Percentiles rank a stretch among this genome's conserved stretches.
Evolutionary conservation across 2,113 vertebrate species (phyloP).

Genomic region (Alces alces): DNA sequence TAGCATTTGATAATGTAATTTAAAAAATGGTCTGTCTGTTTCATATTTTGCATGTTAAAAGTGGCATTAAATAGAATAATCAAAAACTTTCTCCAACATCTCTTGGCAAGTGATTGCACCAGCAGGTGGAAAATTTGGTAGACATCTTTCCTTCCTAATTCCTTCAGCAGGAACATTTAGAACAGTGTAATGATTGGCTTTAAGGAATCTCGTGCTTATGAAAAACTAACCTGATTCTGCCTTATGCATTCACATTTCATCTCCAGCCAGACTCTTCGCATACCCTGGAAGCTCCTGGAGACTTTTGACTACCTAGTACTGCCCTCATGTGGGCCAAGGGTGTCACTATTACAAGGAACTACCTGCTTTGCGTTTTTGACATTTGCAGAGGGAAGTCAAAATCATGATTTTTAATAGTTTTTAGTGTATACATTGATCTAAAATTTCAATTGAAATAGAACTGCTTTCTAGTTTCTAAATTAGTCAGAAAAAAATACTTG

Average conservation of each 20-base stretch:
- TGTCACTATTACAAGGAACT: neutral
- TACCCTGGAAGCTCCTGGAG: neutral
- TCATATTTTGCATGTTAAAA: neutral
- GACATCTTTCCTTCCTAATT: constrained; percentile 3
- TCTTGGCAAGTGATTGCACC: neutral
- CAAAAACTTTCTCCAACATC: neutral
- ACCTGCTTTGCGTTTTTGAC: constrained; percentile 24
- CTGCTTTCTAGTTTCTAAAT: neutral
- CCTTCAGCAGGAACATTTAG: constrained; percentile 48
- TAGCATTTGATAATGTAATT: neutral
- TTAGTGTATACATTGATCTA: neutral
- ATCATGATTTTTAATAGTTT: constrained; percentile 10
- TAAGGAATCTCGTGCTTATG: constrained; percentile 49
- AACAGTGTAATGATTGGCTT: constrained; percentile 40
- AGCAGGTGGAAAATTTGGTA: constrained; percentile 38
- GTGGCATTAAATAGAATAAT: neutral
- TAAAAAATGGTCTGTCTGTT: neutral
- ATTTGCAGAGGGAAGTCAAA: constrained; percentile 29
- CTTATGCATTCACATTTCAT: constrained; percentile 46
- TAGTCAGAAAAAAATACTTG: neutral
- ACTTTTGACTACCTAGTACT: constrained; percentile 51
- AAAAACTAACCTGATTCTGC: constrained; percentile 56
- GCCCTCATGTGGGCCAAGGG: constrained; percentile 45
- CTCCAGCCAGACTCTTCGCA: neutral
- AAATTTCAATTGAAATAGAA: constrained; percentile 4